Evolutionary conservation across 2,797 vertebrate genomes (phyloP).

Genomic region (Parotocinclus haroldoi): DNA sequence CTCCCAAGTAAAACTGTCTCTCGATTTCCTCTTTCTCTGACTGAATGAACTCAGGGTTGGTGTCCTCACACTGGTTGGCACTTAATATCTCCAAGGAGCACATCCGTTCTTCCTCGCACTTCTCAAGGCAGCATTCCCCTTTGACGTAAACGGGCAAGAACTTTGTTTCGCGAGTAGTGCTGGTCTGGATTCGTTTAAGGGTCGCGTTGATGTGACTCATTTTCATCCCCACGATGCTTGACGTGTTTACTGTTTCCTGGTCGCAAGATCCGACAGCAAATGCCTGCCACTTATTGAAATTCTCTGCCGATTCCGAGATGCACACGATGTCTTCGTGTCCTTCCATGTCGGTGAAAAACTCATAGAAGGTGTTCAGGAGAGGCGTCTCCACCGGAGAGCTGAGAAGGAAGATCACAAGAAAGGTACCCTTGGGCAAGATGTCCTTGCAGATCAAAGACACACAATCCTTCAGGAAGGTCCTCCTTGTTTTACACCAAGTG

Average conservation of each 20-base stretch:
- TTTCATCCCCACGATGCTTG: conserved; percentile 78
- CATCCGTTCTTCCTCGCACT: conserved; percentile 69
- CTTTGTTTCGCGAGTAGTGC: conserved; percentile 51
- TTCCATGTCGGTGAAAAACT: conserved; percentile 79
- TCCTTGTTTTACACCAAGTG: conserved; percentile 76
- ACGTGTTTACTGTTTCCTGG: conserved; percentile 56
- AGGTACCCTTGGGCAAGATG: conserved; percentile 71
- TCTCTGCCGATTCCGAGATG: conserved; percentile 71
- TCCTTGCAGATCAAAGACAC: conserved; percentile 77
- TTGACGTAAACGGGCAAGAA: conserved; percentile 66
- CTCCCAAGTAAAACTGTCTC: conserved; percentile 72
- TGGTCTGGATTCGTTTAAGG: conserved; percentile 64
- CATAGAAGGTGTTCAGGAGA: conserved; percentile 75
- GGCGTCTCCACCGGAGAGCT: conserved; percentile 73
- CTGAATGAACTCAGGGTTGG: conserved; percentile 51
- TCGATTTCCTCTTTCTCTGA: conserved; percentile 66
- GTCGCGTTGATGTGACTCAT: conserved; percentile 77
- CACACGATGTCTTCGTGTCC: conserved; percentile 77
- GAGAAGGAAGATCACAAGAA: conserved; percentile 77
- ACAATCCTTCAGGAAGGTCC: conserved; percentile 71
- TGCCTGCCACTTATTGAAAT: conserved; percentile 71
- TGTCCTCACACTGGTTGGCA: conserved; percentile 71
- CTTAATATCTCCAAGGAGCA: conserved; percentile 77
- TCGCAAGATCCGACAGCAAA: conserved; percentile 72
- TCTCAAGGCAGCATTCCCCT: conserved; percentile 66